Evolutionary conservation across 2,888 invertebrate genomes (phyloP).

Genomic region (Drepanosiphum platanoidis): DNA sequence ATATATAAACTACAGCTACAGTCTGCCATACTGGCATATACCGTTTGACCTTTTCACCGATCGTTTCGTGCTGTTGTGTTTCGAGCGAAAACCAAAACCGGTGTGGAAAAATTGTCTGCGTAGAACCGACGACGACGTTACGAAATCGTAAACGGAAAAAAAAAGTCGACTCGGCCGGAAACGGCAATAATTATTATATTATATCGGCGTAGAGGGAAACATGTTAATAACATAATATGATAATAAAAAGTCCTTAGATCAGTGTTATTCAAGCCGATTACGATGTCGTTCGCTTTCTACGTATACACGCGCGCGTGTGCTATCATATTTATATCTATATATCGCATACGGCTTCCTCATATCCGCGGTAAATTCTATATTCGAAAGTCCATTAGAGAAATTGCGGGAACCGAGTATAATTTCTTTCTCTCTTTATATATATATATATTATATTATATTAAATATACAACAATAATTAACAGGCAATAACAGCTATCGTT

Average conservation of each 20-base stretch:
- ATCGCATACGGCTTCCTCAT: not conserved
- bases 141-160: constrained; percentile 33
- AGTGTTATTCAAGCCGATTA: constrained; percentile 43
- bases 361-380: not conserved
- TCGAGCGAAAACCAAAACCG: constrained; percentile 33
- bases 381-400: constrained; percentile 51
- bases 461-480: not conserved
- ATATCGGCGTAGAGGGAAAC: constrained; percentile 1
- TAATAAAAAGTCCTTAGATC: constrained; percentile 24
- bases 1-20: not conserved
- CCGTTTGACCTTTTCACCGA: constrained; percentile 37
- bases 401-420: constrained; percentile 7
- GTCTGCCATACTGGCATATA: not conserved
- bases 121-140: not conserved
- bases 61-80: constrained; percentile 28
- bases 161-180: constrained; percentile 24
- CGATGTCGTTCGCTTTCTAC: constrained; percentile 39
- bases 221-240: constrained; percentile 29
- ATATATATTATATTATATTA: too few species aligned
- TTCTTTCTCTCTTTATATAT: too few species aligned
- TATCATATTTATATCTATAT: not conserved
- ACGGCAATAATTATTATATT: constrained; percentile 16
- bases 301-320: not conserved
- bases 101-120: constrained; percentile 19
- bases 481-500: not conserved